Evolutionary conservation across 37 sponge, comb jelly and placozoan genomes (phyloP).

Genomic region (Cliona cf. orientalis): DNA sequence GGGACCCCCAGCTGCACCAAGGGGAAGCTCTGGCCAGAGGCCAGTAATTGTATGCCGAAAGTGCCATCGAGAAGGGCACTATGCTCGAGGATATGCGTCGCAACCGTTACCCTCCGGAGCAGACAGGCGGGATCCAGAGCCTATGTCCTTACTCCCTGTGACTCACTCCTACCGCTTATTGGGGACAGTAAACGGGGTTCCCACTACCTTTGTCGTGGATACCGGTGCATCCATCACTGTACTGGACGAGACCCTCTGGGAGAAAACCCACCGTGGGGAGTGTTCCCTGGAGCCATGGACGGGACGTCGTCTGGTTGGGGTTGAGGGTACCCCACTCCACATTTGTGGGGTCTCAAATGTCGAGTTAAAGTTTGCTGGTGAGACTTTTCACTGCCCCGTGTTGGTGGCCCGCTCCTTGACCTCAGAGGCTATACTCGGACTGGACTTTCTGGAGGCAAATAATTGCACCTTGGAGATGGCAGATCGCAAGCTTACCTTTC

Average conservation of each 20-base stretch:
- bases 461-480: slow-evolving; percentile 15
- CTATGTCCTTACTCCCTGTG: no score
- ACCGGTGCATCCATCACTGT: slow-evolving; percentile 43
- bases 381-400: neutral
- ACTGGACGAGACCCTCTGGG: slow-evolving; percentile 19
- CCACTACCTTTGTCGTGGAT: slow-evolving; percentile 8
- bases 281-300: neutral
- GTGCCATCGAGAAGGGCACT: neutral
- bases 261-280: neutral
- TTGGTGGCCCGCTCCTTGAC: slow-evolving; percentile 6
- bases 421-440: slow-evolving; percentile 11
- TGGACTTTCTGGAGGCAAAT: slow-evolving; percentile 13
- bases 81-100: neutral
- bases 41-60: no score
- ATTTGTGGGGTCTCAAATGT: neutral
- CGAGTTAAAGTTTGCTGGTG: neutral
- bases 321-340: slow-evolving; percentile 31
- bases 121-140: no score
- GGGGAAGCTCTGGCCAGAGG: neutral
- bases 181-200: slow-evolving; percentile 15
- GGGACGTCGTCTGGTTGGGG: slow-evolving; percentile 37
- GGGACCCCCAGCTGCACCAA: neutral
- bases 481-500: neutral
- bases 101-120: no score
- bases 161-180: no score